A percentile compares a stretch with the other conserved stretches of the same genome.
phyloP scores from a whole-genome alignment of 1,140 invertebrate genomes.

The Drosophila nigromelanica region DNA sequence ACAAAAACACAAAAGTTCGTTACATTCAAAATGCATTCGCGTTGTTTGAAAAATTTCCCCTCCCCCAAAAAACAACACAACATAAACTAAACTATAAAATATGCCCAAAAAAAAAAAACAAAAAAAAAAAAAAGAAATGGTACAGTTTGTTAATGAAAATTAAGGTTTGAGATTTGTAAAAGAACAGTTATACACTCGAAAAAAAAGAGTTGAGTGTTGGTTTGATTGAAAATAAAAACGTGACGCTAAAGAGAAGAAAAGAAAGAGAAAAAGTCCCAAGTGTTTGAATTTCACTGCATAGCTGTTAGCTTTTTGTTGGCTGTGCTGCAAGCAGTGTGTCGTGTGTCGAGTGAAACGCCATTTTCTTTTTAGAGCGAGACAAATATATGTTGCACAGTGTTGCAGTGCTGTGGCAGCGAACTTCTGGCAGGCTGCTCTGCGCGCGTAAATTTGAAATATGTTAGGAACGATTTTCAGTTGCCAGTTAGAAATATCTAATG shows the following conservation, averaged over 20 bases:
- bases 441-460: not conserved
- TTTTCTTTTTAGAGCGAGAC: not conserved
- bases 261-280: conserved; percentile 31
- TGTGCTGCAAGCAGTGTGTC: too few species aligned
- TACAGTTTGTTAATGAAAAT: conserved; percentile 66
- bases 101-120: conserved; percentile 28
- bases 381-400: conserved; percentile 2
- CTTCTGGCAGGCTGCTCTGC: not conserved
- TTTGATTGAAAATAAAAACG: conserved; percentile 62
- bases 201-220: conserved; percentile 23
- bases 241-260: conserved; percentile 54
- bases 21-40: conserved; percentile 42
- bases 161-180: conserved; percentile 45
- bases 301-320: not conserved
- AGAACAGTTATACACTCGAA: conserved; percentile 10
- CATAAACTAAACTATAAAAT: conserved; percentile 37
- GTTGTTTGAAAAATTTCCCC: conserved; percentile 32
- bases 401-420: not conserved
- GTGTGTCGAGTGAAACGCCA: too few species aligned
- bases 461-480: too few species aligned
- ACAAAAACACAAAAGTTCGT: conserved; percentile 38
- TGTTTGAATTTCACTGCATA: conserved; percentile 21
- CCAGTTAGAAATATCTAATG: not conserved
- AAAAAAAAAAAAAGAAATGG: conserved; percentile 29
- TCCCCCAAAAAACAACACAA: conserved; percentile 10